Conservation (phyloP, 2,888 invertebrate genomes). For the Tachina lurida region DNA sequence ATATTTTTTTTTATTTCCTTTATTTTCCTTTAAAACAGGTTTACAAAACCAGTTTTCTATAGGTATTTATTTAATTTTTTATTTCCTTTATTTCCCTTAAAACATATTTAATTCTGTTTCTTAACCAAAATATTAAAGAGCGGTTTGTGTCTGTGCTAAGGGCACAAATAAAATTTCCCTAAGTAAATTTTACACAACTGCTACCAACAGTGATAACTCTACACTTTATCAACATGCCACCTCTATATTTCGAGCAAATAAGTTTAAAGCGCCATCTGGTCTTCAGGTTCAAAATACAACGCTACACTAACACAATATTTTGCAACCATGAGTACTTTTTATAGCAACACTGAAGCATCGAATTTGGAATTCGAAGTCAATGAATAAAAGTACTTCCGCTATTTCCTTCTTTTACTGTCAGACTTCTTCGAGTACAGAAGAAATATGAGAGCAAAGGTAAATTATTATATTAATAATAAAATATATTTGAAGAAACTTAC, state of each 20-base stretch:
- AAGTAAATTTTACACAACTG: neutral
- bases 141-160: neutral
- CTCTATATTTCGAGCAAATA: neutral
- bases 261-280: constrained; percentile 40
- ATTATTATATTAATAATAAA: constrained; percentile 52
- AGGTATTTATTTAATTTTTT: no score
- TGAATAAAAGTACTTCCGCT: constrained; percentile 73
- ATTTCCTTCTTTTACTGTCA: constrained; percentile 81
- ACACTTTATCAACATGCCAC: no score
- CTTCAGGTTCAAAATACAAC: constrained; percentile 5
- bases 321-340: constrained; percentile 6
- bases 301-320: neutral
- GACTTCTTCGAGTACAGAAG: constrained; percentile 77
- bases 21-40: no score
- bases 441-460: constrained; percentile 85
- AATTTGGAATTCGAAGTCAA: constrained; percentile 66
- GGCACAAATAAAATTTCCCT: neutral
- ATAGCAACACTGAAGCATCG: constrained; percentile 51
- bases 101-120: neutral
- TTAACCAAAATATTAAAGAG: neutral
- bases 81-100: neutral
- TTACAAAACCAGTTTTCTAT: no score
- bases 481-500: constrained; percentile 4
- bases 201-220: neutral
- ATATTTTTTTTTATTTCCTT: no score